Evolutionary conservation across 2,888 invertebrate genomes (phyloP).

Genomic region (Polydrusus pterygomalis): DNA sequence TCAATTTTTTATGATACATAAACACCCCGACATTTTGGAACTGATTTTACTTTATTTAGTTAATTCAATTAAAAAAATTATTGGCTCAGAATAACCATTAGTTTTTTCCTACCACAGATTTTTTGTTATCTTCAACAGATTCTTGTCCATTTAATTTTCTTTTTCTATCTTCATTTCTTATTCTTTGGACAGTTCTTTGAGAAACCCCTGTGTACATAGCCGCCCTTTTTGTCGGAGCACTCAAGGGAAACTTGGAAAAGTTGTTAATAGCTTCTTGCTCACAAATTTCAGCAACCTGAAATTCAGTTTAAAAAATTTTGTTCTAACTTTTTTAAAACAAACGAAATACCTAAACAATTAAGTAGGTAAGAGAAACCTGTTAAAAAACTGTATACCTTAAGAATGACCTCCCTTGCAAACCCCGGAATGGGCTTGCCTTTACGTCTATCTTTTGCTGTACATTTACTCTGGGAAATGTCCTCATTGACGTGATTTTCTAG

Average conservation of each 20-base stretch:
- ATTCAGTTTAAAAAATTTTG: neutral
- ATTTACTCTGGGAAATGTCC: neutral
- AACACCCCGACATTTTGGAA: no score
- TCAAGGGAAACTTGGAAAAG: slow-evolving; percentile 17
- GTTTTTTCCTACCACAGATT: neutral
- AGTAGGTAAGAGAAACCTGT: neutral
- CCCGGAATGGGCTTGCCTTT: slow-evolving; percentile 39
- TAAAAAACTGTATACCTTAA: slow-evolving; percentile 15
- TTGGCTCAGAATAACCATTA: no score
- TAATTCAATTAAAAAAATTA: no score
- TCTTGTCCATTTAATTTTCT: neutral
- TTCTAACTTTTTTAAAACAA: neutral
- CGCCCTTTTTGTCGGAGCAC: slow-evolving; percentile 39
- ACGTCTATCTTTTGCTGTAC: slow-evolving; percentile 1
- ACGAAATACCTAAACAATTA: neutral
- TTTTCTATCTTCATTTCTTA: slow-evolving; percentile 32
- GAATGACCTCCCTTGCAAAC: slow-evolving; percentile 36
- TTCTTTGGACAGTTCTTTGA: slow-evolving; percentile 38
- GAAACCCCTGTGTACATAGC: slow-evolving; percentile 36
- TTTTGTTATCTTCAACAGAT: neutral
- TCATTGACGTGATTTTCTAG: neutral
- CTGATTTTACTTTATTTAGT: no score
- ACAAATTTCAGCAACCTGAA: slow-evolving; percentile 34
- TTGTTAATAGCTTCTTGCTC: slow-evolving; percentile 33
- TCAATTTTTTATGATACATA: no score